Evolutionary conservation across 2,888 invertebrate species (phyloP).

Genomic region (Synanthedon andrenaeformis): DNA sequence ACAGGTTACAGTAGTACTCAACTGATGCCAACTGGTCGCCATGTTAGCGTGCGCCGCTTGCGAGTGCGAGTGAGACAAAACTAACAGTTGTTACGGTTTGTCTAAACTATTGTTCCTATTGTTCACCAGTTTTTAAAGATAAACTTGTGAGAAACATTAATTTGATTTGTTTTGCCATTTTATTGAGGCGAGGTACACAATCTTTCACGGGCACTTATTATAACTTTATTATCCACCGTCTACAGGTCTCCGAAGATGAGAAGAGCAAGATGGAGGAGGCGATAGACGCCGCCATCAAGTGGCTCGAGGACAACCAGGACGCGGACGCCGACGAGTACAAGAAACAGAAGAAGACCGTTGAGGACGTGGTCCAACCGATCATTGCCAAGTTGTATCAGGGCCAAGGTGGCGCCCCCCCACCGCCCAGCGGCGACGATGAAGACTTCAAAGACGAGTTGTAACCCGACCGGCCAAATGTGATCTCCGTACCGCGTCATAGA

Average conservation of each 20-base stretch:
- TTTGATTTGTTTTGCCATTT: no score
- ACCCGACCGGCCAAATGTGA: slow-evolving; percentile 46
- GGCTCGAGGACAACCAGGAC: slow-evolving; percentile 96
- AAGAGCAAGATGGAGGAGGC: slow-evolving; percentile 95
- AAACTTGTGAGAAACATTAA: no score
- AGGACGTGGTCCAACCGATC: slow-evolving; percentile 96
- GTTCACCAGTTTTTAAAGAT: no score
- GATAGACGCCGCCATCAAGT: slow-evolving; percentile 97
- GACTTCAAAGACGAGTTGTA: slow-evolving; percentile 90
- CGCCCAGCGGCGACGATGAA: slow-evolving; percentile 77
- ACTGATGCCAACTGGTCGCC: no score
- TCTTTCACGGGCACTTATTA: no score
- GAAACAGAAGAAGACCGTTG: slow-evolving; percentile 94
- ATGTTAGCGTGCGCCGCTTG: no score
- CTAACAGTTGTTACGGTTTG: no score
- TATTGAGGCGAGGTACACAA: no score
- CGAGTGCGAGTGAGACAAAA: no score
- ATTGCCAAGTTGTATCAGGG: slow-evolving; percentile 96
- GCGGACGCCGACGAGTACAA: slow-evolving; percentile 93
- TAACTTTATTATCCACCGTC: no score
- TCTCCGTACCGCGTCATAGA: slow-evolving; percentile 36
- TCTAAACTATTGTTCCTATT: no score
- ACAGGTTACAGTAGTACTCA: not conserved
- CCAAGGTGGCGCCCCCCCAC: slow-evolving; percentile 82
- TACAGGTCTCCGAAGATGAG: slow-evolving; percentile 80